Conservation (phyloP, 2,113 vertebrate species). For the Pungitius pungitius region DNA sequence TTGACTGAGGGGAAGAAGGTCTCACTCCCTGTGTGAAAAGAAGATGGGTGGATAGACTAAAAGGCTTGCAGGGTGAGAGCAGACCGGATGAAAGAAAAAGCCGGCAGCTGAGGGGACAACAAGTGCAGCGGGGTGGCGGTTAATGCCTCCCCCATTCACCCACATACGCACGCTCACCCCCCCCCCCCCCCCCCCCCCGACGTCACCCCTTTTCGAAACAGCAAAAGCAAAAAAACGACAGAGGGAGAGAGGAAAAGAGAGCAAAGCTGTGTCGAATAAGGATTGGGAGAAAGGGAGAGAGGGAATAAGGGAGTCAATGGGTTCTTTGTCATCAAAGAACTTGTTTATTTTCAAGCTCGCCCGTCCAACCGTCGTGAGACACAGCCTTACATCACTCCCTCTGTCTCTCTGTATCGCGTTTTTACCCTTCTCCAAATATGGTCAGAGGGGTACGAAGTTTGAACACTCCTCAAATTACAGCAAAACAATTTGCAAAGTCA, state of each 20-base stretch:
- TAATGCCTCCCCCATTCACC: constrained; percentile 53
- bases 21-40: constrained; percentile 30
- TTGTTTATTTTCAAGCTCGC: constrained; percentile 86
- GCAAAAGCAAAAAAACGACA: constrained; percentile 55
- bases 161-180: constrained; percentile 9
- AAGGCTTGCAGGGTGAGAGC: constrained; percentile 50
- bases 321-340: constrained; percentile 85
- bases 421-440: constrained; percentile 2
- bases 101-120: constrained; percentile 73
- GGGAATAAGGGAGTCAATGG: constrained; percentile 83
- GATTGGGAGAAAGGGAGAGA: constrained; percentile 79
- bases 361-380: constrained; percentile 79
- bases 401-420: constrained; percentile 35
- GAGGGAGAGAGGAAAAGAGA: constrained; percentile 64
- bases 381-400: constrained; percentile 72
- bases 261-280: constrained; percentile 68
- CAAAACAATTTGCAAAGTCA: constrained; percentile 37
- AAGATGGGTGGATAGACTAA: constrained; percentile 49
- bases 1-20: constrained; percentile 39
- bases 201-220: constrained; percentile 56
- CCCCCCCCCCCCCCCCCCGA: constrained; percentile 59
- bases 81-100: constrained; percentile 62
- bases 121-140: constrained; percentile 75
- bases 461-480: constrained; percentile 45
- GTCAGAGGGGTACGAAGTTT: constrained; percentile 9